These are phyloP conservation scores for Anas flavirostris DNA, from an alignment of 2,797 vertebrate genomes.

Conservation along the genomic window DNA sequence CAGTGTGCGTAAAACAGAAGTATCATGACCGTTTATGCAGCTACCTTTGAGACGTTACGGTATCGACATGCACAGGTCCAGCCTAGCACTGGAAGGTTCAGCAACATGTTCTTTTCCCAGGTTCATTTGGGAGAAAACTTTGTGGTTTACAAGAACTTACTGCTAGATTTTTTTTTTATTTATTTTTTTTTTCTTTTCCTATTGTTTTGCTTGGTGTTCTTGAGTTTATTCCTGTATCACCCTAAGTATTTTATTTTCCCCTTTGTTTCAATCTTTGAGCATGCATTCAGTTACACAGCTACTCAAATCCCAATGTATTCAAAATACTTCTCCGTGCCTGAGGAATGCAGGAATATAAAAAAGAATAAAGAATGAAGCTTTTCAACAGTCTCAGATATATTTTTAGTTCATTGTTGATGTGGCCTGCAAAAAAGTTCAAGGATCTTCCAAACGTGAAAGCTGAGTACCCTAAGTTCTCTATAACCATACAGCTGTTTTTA, in stretches of 20 bases:
- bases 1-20: not conserved
- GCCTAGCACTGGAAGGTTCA: not conserved
- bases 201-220: not conserved
- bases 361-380: not conserved
- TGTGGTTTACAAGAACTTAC: not conserved
- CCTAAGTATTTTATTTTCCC: not conserved
- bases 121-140: not conserved
- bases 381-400: not conserved
- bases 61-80: not conserved
- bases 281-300: not conserved
- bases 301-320: not conserved
- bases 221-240: not conserved
- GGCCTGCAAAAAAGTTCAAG: not conserved
- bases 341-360: not conserved
- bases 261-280: not conserved
- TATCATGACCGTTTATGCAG: not conserved
- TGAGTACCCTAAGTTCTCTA: not conserved
- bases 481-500: not conserved
- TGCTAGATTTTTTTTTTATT: not conserved
- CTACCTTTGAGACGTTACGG: not conserved
- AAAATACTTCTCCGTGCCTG: not conserved
- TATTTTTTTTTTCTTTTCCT: not conserved
- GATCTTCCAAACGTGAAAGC: not conserved
- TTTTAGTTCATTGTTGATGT: not conserved
- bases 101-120: rapidly evolving